Evolutionary conservation across 2,113 vertebrate genomes (phyloP).

Genomic region (Asarcornis scutulata): DNA sequence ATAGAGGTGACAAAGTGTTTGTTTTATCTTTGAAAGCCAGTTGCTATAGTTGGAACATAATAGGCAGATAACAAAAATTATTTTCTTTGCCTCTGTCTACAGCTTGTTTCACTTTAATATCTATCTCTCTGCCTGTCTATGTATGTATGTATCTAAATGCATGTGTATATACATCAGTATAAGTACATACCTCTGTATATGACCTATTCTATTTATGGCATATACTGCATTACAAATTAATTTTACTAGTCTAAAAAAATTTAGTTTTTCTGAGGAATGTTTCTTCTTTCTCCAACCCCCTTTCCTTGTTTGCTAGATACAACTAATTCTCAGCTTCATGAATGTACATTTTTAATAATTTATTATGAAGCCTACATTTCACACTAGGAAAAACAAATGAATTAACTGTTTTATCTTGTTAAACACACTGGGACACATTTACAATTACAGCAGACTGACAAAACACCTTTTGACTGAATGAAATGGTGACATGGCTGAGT

Average conservation of each 20-base stretch:
- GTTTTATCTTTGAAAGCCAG: neutral
- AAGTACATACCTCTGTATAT: neutral
- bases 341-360: neutral
- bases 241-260: neutral
- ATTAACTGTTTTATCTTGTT: neutral
- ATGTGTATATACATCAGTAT: neutral
- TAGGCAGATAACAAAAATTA: neutral
- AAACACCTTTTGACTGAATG: neutral
- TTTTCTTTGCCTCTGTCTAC: neutral
- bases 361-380: neutral
- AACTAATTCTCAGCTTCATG: neutral
- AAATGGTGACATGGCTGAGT: neutral
- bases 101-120: neutral
- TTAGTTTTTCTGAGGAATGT: neutral
- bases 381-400: neutral
- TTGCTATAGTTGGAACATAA: neutral
- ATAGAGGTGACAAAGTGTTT: neutral
- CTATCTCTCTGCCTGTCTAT: neutral
- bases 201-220: neutral
- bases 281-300: neutral
- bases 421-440: neutral
- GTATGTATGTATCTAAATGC: neutral
- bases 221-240: neutral
- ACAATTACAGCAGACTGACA: neutral
- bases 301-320: neutral